Base-by-base conservation (phyloP, 1,140 invertebrate genomes). In the Bilobella aurantiaca region DNA sequence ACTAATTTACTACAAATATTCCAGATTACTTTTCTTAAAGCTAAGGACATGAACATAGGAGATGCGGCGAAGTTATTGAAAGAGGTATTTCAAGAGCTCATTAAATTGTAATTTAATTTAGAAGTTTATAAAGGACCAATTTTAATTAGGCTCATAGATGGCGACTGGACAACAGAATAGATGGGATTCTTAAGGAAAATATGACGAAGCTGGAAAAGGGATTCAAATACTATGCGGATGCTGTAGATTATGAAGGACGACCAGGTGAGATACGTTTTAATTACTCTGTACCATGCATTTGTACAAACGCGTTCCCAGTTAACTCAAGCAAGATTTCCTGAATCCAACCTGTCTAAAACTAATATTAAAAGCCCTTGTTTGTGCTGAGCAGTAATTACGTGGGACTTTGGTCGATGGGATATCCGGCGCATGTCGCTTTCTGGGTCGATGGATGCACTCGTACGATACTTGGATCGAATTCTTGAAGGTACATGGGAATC, bases 341-440 rank as follows among this genome's bases (percentile, higher is more conserved):
- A 42, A n/a, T 42, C 37, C n/a, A 42, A 12, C n/a, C n/a, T 12
- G 8, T n/a, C 37, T n/a, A 42, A 42, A 42, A 12, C n/a, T n/a
- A 42, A 42, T 8, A 12, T 42, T 8, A 42, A 42, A 42, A 12
- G 8, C 37, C n/a, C 37, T 12, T 42, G 8, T n/a, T 12, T 42
- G 37, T 42, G 37, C 37, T 42, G 8, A 18, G 23, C 21, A 53
- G 49, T 53, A 23, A 23, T 53, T 23, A 53, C 49, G 49, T 53
- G 49, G 49, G 49, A 53, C 23, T 53, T 53, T 53, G 49, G 49
- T 12, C 49, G 49, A 18, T 53, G 49, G 49, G 49, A 53, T 23
- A 53, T 53, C 25, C 49, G 49, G 23, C 12, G 23, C 12, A 53
- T 53, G 49, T 53, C 49, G 25, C 14, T 53, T 3, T 16, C 49